Base-by-base conservation (phyloP, 2,113 vertebrate genomes). In the Larimichthys polyactis region DNA sequence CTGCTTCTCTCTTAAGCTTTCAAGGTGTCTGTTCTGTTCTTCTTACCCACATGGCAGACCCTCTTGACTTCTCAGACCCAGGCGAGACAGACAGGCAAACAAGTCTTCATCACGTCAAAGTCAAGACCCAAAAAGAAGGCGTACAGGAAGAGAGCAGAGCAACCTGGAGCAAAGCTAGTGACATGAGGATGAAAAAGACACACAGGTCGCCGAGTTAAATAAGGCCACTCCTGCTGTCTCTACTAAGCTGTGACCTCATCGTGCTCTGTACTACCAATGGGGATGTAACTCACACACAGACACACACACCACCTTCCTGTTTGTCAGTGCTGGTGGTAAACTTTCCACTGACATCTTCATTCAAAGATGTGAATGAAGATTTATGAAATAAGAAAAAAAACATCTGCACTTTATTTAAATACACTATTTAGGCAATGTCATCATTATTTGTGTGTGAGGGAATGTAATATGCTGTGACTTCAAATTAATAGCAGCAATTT, bases 331-430 rank as follows among this genome's bases (percentile, higher is more conserved):
- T 92, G 90, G 91, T 81, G 94, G 93, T 96, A 92, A 95, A 97
- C 90, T 97, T 97, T 97, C 97, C 97, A 97, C 87, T 97, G 94
- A 96, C 96, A 96, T 87, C 86, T 49, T 85, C 85, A 90, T 84
- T 91, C 76, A 94, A 80, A 67, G 32, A 36, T 36, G 5, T 36
- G 32, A 36, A 36, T 36, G 32, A 36, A 36, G 32, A 36, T 36
- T 40, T 40, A 9, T 40, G 36, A 40, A 9, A 40, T 40, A 36
- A 36, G 6, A 36, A 36, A 36, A 36, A 71, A 48, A 0, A 7
- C 16, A 63, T 32, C 8, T 67, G 11, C 14, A n/a, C 0, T 36
- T 1, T 48, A 9, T 58, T 57, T 16, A 3, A 57, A 43, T 17
- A n/a, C 5, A 29, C 16, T 7, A 4, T 63, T 76, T 4, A 44